A percentile compares a stretch with the other conserved stretches of the same genome.
These are phyloP conservation scores for Perizoma flavofasciatum DNA, from an alignment of 2,888 invertebrate species.

Conservation along the genomic window DNA sequence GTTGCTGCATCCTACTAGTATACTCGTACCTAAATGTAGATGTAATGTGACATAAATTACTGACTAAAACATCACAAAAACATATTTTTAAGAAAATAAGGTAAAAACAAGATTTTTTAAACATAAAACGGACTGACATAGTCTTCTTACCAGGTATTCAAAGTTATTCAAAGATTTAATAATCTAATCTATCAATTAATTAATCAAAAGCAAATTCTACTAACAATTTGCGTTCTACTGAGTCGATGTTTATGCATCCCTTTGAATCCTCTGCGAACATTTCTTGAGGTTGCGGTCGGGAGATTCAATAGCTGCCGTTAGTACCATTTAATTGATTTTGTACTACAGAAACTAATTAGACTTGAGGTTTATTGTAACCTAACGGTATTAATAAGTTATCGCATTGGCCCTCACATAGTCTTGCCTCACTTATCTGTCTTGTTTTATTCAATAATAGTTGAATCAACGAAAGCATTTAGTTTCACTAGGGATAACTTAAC, in stretches of 20 bases:
- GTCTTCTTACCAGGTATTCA: not conserved
- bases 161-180: slow-evolving; percentile 4
- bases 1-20: no score
- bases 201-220: slow-evolving; percentile 46
- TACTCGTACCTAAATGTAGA: no score
- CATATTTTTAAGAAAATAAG: no score
- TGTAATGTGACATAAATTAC: no score
- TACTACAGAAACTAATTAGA: slow-evolving; percentile 79
- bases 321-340: slow-evolving; percentile 80
- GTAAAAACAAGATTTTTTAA: no score
- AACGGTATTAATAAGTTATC: slow-evolving; percentile 73
- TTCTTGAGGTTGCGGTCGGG: slow-evolving; percentile 69
- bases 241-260: slow-evolving; percentile 57
- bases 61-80: no score
- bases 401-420: slow-evolving; percentile 64
- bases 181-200: slow-evolving; percentile 30
- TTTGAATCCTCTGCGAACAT: slow-evolving; percentile 64
- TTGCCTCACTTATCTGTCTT: slow-evolving; percentile 58
- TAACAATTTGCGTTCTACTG: slow-evolving; percentile 51
- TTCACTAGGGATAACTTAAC: not conserved
- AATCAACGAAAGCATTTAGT: slow-evolving; percentile 3
- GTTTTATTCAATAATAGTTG: slow-evolving; percentile 56
- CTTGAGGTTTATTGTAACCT: slow-evolving; percentile 75
- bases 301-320: slow-evolving; percentile 62
- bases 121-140: no score